Percentiles rank a stretch among this genome's conserved stretches.
These are phyloP conservation scores for Amazona guildingii DNA, from an alignment of 2,113 vertebrate genomes.

Conservation along the genomic window DNA sequence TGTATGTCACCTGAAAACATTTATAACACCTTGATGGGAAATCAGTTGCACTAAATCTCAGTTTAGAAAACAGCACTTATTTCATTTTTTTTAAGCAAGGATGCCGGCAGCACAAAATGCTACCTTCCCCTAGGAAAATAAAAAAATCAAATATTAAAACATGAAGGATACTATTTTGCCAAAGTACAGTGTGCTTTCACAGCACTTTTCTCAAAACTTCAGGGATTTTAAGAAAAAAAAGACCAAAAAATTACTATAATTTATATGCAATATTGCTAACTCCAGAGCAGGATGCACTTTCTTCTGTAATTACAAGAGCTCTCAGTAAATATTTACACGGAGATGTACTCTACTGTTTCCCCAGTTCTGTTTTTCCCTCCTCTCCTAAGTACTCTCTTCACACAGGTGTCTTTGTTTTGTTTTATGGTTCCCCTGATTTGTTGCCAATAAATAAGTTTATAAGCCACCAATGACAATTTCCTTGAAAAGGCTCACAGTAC, in stretches of 20 bases:
- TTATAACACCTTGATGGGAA: not conserved
- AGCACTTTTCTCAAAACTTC: not conserved
- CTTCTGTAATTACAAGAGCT: not conserved
- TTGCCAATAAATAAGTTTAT: not conserved
- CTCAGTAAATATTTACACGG: not conserved
- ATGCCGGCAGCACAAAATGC: not conserved
- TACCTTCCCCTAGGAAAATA: not conserved
- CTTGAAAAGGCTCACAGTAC: not conserved
- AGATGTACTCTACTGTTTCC: not conserved
- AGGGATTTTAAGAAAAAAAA: not conserved
- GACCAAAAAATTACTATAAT: not conserved
- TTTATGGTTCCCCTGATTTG: not conserved
- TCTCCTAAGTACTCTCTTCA: not conserved
- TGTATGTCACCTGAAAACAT: not conserved
- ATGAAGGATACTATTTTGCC: not conserved
- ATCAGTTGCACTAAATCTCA: not conserved
- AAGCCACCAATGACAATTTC: not conserved
- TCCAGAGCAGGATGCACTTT: not conserved
- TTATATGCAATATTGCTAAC: not conserved
- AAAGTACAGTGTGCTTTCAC: not conserved
- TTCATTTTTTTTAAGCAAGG: not conserved
- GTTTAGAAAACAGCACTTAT: not conserved
- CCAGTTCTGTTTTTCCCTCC: not conserved
- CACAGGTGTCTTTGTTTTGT: not conserved
- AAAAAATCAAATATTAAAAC: not conserved